phyloP scores from a whole-genome alignment of 2,113 vertebrate species.

The Triplophysa tibetana region DNA sequence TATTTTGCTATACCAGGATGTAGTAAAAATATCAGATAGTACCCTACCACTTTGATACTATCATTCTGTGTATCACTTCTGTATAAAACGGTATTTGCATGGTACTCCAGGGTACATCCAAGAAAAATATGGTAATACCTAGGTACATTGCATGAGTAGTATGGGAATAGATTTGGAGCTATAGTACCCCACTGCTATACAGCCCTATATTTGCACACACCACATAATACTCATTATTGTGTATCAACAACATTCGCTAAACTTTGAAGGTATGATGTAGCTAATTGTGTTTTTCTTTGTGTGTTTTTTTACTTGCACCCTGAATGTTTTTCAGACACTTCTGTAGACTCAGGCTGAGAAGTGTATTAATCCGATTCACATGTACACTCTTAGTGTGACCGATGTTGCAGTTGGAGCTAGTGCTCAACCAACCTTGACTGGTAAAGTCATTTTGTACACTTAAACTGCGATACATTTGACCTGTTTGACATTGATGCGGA shows the following conservation, averaged over 20 bases:
- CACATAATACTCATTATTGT: neutral
- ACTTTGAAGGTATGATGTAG: neutral
- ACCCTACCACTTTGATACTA: too few species aligned
- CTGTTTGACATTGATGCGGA: neutral
- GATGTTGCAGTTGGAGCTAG: neutral
- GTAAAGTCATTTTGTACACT: conserved; percentile 18
- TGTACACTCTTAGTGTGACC: conserved; percentile 12
- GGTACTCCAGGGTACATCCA: neutral
- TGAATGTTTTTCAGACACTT: neutral
- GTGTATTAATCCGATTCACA: conserved; percentile 22
- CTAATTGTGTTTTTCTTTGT: neutral
- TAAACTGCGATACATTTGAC: neutral
- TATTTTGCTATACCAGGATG: too few species aligned
- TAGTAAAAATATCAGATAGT: too few species aligned
- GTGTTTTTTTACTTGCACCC: neutral
- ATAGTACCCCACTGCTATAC: neutral
- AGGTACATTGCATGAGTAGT: too few species aligned
- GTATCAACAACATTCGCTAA: neutral
- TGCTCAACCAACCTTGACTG: conserved; percentile 17
- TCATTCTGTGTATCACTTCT: too few species aligned
- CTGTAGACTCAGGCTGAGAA: conserved; percentile 15
- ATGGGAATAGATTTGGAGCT: neutral
- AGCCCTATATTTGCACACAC: neutral
- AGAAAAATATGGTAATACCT: neutral
- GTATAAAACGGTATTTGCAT: too few species aligned